Conservation (phyloP, 2,888 invertebrate species). For the Papilio elwesi region DNA sequence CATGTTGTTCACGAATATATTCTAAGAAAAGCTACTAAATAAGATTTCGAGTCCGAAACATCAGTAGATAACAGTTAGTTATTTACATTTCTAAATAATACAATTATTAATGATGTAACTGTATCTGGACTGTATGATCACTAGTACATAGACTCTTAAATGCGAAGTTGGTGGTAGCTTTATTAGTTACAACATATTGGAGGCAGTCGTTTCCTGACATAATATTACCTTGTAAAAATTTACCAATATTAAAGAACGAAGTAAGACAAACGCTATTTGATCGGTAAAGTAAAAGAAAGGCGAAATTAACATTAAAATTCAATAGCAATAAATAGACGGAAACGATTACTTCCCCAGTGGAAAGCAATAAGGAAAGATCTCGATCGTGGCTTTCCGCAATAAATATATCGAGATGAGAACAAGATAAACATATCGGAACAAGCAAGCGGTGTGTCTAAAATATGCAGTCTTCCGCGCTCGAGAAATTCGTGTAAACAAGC, state of each 20-base stretch:
- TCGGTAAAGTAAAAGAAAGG: slow-evolving; percentile 29
- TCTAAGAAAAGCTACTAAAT: neutral
- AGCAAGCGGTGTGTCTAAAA: slow-evolving; percentile 72
- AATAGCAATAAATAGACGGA: slow-evolving; percentile 62
- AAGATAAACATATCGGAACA: slow-evolving; percentile 77
- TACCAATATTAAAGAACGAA: neutral
- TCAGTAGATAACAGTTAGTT: too few species aligned
- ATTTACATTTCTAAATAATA: too few species aligned
- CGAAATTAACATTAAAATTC: slow-evolving; percentile 54
- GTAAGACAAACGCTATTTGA: neutral
- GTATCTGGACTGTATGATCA: too few species aligned
- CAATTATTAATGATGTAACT: too few species aligned
- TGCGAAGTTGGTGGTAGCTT: too few species aligned
- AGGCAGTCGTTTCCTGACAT: too few species aligned
- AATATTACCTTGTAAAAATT: too few species aligned
- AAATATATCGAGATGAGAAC: slow-evolving; percentile 79
- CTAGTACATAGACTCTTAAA: too few species aligned
- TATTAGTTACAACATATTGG: too few species aligned
- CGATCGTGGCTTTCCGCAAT: slow-evolving; percentile 72
- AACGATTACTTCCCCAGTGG: slow-evolving; percentile 62
- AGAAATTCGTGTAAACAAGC: slow-evolving; percentile 75
- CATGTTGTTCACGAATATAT: neutral
- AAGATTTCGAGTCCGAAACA: neutral
- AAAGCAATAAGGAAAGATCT: slow-evolving; percentile 71
- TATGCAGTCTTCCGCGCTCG: slow-evolving; percentile 74